Conservation (phyloP, 2,113 vertebrate species). For the Chinchilla lanigera region DNA sequence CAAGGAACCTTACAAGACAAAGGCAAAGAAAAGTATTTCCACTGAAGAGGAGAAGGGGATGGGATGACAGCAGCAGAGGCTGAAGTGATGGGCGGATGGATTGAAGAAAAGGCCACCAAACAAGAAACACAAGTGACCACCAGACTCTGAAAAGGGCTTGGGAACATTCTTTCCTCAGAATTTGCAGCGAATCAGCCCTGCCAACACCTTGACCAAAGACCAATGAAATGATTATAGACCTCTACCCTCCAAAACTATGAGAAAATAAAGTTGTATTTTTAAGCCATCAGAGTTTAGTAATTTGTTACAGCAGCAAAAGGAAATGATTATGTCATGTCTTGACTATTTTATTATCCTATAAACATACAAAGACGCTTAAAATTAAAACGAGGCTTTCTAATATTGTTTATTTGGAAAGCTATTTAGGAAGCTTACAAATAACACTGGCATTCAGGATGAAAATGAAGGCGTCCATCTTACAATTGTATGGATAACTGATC, state of each 20-base stretch:
- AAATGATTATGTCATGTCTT: neutral
- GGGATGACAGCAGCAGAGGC: neutral
- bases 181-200: neutral
- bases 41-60: neutral
- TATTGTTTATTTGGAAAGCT: neutral
- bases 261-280: neutral
- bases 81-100: neutral
- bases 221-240: neutral
- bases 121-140: neutral
- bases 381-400: neutral
- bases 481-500: neutral
- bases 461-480: slow-evolving; percentile 5
- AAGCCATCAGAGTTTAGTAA: neutral
- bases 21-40: neutral
- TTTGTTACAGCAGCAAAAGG: neutral
- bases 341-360: slow-evolving; percentile 31
- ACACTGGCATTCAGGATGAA: neutral
- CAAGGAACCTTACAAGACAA: neutral
- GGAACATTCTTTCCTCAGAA: neutral
- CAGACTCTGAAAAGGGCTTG: neutral
- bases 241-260: neutral
- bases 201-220: neutral
- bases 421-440: neutral
- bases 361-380: slow-evolving; percentile 30
- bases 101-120: neutral